These are phyloP conservation scores for Albula glossodonta DNA, from an alignment of 2,113 vertebrate species.

Conservation along the genomic window DNA sequence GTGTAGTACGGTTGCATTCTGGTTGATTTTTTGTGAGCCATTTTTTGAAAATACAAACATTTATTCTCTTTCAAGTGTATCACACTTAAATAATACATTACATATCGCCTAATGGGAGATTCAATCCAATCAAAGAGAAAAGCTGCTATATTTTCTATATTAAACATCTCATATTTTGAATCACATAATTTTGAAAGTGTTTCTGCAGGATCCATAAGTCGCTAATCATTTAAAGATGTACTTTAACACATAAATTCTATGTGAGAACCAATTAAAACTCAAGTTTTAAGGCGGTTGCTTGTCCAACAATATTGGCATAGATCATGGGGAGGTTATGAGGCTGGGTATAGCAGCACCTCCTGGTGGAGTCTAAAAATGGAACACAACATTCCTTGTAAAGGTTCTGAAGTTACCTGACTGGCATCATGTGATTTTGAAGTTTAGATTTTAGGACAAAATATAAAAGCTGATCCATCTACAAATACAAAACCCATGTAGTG, in stretches of 20 bases:
- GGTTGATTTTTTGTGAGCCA: not conserved
- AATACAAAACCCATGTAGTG: not conserved
- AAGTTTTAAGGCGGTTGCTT: not conserved
- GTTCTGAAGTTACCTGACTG: not conserved
- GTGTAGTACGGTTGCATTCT: not conserved
- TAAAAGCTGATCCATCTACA: not conserved
- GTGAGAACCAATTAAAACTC: not conserved
- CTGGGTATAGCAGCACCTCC: not conserved
- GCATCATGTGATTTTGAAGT: not conserved
- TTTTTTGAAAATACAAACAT: not conserved
- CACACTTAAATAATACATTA: not conserved
- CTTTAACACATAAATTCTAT: not conserved
- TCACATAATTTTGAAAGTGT: not conserved
- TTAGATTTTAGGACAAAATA: not conserved
- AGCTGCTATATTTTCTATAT: not conserved
- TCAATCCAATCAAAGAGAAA: not conserved
- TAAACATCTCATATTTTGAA: not conserved
- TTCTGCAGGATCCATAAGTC: not conserved
- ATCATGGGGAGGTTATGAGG: not conserved
- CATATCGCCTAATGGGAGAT: not conserved
- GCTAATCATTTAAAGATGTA: not conserved
- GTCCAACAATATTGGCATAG: not conserved
- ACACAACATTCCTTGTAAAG: not conserved
- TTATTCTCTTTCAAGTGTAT: not conserved
- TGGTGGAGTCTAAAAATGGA: not conserved